Evolutionary conservation across 2,113 vertebrate genomes (phyloP).

Genomic region (Apodemus sylvaticus): DNA sequence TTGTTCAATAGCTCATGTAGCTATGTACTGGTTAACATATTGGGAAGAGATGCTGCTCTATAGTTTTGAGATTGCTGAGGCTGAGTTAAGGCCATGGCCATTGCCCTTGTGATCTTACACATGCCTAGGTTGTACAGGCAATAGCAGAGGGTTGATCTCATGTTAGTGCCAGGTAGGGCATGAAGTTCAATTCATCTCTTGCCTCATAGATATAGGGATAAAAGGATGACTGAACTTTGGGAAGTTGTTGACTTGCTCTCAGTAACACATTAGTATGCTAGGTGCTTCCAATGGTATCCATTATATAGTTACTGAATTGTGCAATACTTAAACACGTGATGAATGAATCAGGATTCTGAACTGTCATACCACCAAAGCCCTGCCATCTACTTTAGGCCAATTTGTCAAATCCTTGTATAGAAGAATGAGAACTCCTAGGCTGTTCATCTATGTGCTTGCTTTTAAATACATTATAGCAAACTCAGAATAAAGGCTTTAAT

Average conservation of each 20-base stretch:
- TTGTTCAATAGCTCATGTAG: not conserved
- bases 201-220: not conserved
- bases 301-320: not conserved
- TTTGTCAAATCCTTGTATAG: not conserved
- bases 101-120: not conserved
- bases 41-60: not conserved
- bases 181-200: not conserved
- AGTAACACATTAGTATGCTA: not conserved
- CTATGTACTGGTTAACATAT: not conserved
- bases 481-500: not conserved
- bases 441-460: not conserved
- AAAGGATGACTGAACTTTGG: not conserved
- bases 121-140: too few relatives aligned
- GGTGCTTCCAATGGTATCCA: not conserved
- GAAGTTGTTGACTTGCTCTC: not conserved
- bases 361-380: not conserved
- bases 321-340: not conserved
- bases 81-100: not conserved
- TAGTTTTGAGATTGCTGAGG: not conserved
- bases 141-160: not conserved
- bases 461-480: conserved; percentile 1
- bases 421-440: not conserved
- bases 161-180: not conserved
- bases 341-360: not conserved
- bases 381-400: not conserved